A percentile compares a stretch with the other conserved stretches of the same genome.
Evolutionary conservation across 2,888 invertebrate species (phyloP).

Genomic region (Cephonodes hylas): DNA sequence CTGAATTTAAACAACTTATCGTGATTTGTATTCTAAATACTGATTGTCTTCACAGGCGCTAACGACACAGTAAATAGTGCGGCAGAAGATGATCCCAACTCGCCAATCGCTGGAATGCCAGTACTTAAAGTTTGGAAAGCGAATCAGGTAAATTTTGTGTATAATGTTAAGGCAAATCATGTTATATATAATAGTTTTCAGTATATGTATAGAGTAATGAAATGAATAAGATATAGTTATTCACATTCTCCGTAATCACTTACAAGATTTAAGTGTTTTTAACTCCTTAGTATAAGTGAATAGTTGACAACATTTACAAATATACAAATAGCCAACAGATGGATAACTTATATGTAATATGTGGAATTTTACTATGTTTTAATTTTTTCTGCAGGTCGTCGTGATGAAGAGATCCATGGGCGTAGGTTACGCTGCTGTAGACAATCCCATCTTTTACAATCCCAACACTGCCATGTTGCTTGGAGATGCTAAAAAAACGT

Average conservation of each 20-base stretch:
- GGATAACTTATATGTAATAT: no score
- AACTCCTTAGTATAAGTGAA: no score
- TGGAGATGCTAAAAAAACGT: conserved; percentile 95
- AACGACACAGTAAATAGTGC: conserved; percentile 96
- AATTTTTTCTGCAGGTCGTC: conserved; percentile 82
- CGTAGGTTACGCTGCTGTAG: conserved; percentile 94
- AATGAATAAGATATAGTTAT: no score
- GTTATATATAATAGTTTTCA: no score
- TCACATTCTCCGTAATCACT: no score
- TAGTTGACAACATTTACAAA: no score
- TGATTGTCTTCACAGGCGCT: conserved; percentile 77
- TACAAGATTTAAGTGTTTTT: no score
- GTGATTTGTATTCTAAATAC: not conserved
- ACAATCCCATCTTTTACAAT: conserved; percentile 96
- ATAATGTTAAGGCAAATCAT: not conserved
- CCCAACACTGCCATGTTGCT: conserved; percentile 92
- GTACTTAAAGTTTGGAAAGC: conserved; percentile 94
- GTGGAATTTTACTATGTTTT: not conserved
- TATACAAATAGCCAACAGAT: no score
- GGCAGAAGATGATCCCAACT: conserved; percentile 94
- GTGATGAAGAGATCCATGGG: conserved; percentile 95
- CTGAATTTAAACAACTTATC: no score
- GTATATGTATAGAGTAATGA: no score
- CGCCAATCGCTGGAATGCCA: conserved; percentile 96
- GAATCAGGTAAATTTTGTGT: conserved; percentile 81